Percentiles rank a stretch among this genome's conserved stretches.
Evolutionary conservation across 2,797 vertebrate genomes (phyloP).

Genomic region (Eleutherodactylus coqui): DNA sequence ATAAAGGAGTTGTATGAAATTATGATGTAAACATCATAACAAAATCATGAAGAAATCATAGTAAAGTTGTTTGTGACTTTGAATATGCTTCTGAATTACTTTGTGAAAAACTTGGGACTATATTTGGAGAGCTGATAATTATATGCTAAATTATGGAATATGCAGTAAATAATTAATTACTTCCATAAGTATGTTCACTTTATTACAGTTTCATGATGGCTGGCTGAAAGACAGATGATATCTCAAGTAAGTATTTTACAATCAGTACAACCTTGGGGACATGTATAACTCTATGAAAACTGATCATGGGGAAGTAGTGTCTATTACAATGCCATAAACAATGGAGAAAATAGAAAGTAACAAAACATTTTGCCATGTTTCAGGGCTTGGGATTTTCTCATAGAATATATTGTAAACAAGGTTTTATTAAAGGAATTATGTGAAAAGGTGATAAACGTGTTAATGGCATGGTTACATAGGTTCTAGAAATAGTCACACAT

Average conservation of each 20-base stretch:
- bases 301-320: neutral
- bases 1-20: neutral
- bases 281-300: conserved; percentile 3
- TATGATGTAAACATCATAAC: neutral
- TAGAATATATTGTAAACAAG: neutral
- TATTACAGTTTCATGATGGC: conserved; percentile 37
- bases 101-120: conserved; percentile 32
- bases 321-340: neutral
- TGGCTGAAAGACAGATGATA: conserved; percentile 24
- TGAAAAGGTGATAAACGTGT: neutral
- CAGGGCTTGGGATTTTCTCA: neutral
- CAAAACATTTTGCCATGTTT: neutral
- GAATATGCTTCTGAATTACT: conserved; percentile 28
- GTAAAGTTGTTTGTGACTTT: conserved; percentile 6
- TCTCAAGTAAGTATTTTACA: conserved; percentile 45
- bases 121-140: conserved; percentile 54
- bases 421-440: neutral
- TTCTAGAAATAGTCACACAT: too few species aligned
- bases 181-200: conserved; percentile 30
- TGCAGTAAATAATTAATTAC: conserved; percentile 55
- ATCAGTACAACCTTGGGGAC: conserved; percentile 8
- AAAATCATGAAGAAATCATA: conserved; percentile 26
- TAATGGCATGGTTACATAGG: too few species aligned
- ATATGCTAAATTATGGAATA: conserved; percentile 55
- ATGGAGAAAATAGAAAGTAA: neutral